These are phyloP conservation scores for Synanthedon vespiformis DNA, from an alignment of 2,888 invertebrate genomes.

Conservation along the genomic window DNA sequence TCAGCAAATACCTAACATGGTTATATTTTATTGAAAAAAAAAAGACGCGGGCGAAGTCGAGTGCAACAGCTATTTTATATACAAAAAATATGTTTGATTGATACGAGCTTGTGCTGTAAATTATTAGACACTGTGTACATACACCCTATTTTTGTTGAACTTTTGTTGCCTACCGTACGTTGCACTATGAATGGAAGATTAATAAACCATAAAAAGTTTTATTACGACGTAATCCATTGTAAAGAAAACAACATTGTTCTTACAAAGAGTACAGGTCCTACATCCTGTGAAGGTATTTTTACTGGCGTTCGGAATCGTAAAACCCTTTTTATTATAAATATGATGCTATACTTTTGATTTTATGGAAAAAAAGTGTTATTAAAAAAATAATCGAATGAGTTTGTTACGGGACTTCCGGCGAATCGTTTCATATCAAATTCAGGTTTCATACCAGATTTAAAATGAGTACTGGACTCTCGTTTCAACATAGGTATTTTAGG, in stretches of 20 bases:
- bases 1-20: no score
- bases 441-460: not conserved
- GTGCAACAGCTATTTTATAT: no score
- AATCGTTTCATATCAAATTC: not conserved
- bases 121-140: no score
- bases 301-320: constrained; percentile 52
- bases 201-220: constrained; percentile 14
- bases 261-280: constrained; percentile 29
- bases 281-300: constrained; percentile 45
- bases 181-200: constrained; percentile 18
- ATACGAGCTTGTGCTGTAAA: no score
- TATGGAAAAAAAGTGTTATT: constrained; percentile 21
- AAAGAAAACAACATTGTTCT: constrained; percentile 42
- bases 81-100: no score
- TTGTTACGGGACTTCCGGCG: not conserved
- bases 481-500: no score
- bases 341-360: constrained; percentile 43
- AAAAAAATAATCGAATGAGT: not conserved
- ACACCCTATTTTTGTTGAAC: no score
- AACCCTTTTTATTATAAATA: constrained; percentile 61
- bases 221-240: constrained; percentile 17
- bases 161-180: constrained; percentile 12
- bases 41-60: no score
- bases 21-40: no score
- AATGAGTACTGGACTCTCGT: no score